Evolutionary conservation across 2,888 invertebrate genomes (phyloP).

Genomic region (Sisyra terminalis): DNA sequence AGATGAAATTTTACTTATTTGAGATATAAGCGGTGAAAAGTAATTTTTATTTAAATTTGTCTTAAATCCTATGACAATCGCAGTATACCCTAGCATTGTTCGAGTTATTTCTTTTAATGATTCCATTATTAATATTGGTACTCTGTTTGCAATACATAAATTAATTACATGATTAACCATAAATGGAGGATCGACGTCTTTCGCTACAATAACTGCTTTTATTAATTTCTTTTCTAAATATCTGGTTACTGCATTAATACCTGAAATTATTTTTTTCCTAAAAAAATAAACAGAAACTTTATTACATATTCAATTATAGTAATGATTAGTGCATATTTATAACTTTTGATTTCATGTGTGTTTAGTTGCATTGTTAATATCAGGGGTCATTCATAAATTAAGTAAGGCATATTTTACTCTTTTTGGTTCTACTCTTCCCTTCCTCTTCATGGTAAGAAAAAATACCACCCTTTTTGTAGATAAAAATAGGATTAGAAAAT

Average conservation of each 20-base stretch:
- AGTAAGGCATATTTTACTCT: too few relatives aligned
- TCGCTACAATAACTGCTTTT: slow-evolving; percentile 1
- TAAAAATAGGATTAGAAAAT: too few relatives aligned
- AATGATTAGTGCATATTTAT: too few relatives aligned
- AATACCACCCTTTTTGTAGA: too few relatives aligned
- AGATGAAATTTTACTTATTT: slow-evolving; percentile 1
- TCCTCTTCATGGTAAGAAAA: too few relatives aligned
- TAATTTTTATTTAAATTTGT: not conserved
- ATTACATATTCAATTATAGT: not conserved
- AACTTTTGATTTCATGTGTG: too few relatives aligned
- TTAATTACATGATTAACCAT: slow-evolving; percentile 4
- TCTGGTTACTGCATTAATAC: slow-evolving; percentile 5
- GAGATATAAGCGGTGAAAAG: not conserved
- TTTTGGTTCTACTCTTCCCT: too few relatives aligned
- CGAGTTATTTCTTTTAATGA: not conserved
- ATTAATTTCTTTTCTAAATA: slow-evolving; percentile 5
- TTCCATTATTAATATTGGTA: not conserved
- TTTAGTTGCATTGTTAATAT: too few relatives aligned
- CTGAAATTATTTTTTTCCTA: slow-evolving; percentile 5
- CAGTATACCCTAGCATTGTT: slow-evolving; percentile 1
- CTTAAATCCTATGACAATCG: slow-evolving; percentile 6
- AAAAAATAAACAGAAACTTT: slow-evolving; percentile 1
- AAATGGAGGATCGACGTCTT: not conserved
- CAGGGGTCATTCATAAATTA: too few relatives aligned
- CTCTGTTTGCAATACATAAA: slow-evolving; percentile 1